Evolutionary conservation across 2,113 vertebrate species (phyloP).

Genomic region (Anolis carolinensis): DNA sequence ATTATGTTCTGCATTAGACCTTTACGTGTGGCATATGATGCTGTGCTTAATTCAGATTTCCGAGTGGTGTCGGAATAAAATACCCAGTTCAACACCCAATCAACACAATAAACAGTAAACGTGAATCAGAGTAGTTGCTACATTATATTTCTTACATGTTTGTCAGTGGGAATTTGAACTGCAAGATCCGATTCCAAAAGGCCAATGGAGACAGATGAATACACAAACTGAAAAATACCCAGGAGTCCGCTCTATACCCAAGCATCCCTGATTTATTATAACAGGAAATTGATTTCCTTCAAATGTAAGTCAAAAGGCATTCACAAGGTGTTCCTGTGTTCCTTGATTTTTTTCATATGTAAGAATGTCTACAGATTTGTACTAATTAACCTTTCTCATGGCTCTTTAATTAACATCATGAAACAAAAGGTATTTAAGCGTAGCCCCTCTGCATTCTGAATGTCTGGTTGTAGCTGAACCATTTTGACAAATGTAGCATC

Average conservation of each 20-base stretch:
- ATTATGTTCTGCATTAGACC: conserved; percentile 29
- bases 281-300: not conserved
- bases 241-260: not conserved
- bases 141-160: conserved; percentile 7
- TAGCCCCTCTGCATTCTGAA: not conserved
- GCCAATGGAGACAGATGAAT: not conserved
- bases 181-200: not conserved
- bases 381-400: not conserved
- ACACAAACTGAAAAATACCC: not conserved
- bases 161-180: conserved; percentile 8
- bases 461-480: not conserved
- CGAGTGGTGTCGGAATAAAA: conserved; percentile 21
- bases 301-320: not conserved
- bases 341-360: not conserved
- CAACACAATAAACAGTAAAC: not conserved
- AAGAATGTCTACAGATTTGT: not conserved
- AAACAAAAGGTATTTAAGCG: not conserved
- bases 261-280: not conserved
- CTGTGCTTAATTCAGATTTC: not conserved
- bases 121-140: fast-evolving
- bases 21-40: not conserved
- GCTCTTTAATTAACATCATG: conserved; percentile 12
- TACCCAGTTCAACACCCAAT: not conserved
- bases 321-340: conserved; percentile 13
- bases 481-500: not conserved